phyloP scores from a whole-genome alignment of 2,888 invertebrate genomes.

The Ophion obscuratus region DNA sequence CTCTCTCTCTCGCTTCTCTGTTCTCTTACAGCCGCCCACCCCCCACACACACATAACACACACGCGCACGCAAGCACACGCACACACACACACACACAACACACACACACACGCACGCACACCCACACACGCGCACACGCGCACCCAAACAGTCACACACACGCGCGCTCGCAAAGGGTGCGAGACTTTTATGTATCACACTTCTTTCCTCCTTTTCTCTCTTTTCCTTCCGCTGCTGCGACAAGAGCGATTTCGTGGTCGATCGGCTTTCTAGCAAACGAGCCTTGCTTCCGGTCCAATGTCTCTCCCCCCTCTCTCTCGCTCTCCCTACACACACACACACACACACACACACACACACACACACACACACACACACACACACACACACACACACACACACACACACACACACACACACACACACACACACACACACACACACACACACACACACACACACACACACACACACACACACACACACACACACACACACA shows the following conservation, averaged over 20 bases:
- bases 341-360: conserved; percentile 8
- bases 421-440: neutral
- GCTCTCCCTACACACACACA: neutral
- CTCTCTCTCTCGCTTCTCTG: neutral
- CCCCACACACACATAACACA: neutral
- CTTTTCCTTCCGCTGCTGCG: conserved; percentile 5
- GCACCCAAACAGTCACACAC: neutral
- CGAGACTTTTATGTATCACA: conserved; percentile 24
- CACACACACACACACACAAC: neutral
- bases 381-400: neutral
- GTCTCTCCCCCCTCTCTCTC: neutral
- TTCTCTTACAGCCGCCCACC: neutral
- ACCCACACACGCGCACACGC: neutral
- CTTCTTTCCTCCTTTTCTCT: conserved; percentile 2
- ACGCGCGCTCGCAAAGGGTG: neutral
- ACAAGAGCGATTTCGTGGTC: conserved; percentile 66
- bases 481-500: conserved; percentile 8
- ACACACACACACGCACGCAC: neutral
- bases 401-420: conserved; percentile 22
- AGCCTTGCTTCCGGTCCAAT: conserved; percentile 62
- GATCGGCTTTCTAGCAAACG: conserved; percentile 66
- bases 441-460: conserved; percentile 13
- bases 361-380: conserved; percentile 20
- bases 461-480: neutral
- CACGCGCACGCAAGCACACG: no score